Evolutionary conservation across 2,797 vertebrate species (phyloP), one percentile per base, ranked within the genome.

Genomic region (Karalla daura): DNA sequence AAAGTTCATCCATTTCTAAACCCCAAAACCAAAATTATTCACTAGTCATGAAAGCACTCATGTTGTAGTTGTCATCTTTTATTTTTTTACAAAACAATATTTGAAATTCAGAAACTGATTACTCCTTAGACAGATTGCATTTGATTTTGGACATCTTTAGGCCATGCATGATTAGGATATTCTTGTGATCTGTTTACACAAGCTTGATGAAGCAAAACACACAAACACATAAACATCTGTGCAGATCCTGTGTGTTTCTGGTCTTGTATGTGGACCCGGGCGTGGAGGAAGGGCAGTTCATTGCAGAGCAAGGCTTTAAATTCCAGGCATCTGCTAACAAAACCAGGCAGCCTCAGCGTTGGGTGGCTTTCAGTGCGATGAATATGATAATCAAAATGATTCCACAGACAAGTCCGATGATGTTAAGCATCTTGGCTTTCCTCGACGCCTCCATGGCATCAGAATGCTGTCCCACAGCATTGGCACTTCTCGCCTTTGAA

Each of bases 391-490:
- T 2, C 0, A 84, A 0, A 67, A 93, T 78, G 1, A 90, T 51
- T 69, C 91, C 93, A 61, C 63, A 23, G 59, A 93, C 84, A 3
- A 91, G 50, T 13, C 53, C 85, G 0, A 68, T 0, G 30, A 93
- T 59, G 44, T 94, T 94, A 1, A 93, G 78, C 1, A 7, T 83
- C 75, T 82, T 92, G 47, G 91, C 92, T 0, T 51, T 91, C 35
- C 69, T 82, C 1, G 91, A 92, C 3, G 90, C 84, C 0, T 79
- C 74, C 6, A 7, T 10, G 0, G 92, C 93, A 5, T 0, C 0
- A 0, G 30, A 11, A 1, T 17, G 7, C 7, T 92, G 63, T 21
- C 91, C 91, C 0, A 6, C 0, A 0, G 30, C n/a, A 23, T 76
- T 84, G 1, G 89, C 89, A 37, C 33, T 72, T n/a, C 88, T 36